These are phyloP conservation scores for Trichogramma evanescens DNA, from an alignment of 2,888 invertebrate species.

Conservation along the genomic window DNA sequence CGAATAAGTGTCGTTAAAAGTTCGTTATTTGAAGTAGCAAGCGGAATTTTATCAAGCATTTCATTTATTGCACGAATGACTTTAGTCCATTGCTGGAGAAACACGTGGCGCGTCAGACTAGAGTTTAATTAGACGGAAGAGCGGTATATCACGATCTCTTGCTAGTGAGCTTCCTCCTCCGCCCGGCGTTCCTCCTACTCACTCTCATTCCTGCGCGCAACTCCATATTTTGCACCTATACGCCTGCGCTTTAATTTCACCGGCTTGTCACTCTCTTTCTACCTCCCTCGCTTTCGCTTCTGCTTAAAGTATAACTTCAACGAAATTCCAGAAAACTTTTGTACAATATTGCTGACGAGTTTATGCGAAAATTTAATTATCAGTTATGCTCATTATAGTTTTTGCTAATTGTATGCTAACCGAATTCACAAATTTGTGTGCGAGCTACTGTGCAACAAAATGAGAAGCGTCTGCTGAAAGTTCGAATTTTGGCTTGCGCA, in stretches of 20 bases:
- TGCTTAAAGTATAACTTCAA: background rate
- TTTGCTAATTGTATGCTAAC: too few relatives aligned
- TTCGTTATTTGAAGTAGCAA: slow-evolving; percentile 29
- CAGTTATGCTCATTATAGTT: background rate
- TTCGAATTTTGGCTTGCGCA: too few relatives aligned
- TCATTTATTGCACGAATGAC: too few relatives aligned
- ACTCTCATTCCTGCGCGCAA: background rate
- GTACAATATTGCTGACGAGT: background rate
- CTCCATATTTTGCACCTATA: slow-evolving; percentile 18
- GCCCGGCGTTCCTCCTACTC: slow-evolving; percentile 16
- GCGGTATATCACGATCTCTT: slow-evolving; percentile 35
- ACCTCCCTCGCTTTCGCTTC: background rate
- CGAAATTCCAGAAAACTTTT: slow-evolving; percentile 5
- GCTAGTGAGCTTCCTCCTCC: slow-evolving; percentile 13
- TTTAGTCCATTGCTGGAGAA: slow-evolving; percentile 22
- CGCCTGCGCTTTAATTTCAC: slow-evolving; percentile 14
- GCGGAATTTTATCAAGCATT: background rate
- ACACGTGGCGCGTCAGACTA: slow-evolving; percentile 27
- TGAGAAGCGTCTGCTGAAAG: too few relatives aligned
- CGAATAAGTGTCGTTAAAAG: slow-evolving; percentile 9
- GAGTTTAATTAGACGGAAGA: slow-evolving; percentile 42
- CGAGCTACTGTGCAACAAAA: too few relatives aligned
- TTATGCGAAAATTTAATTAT: slow-evolving; percentile 12
- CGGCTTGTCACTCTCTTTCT: slow-evolving; percentile 11
- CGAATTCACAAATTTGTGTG: too few relatives aligned